Evolutionary conservation across 2,797 vertebrate genomes (phyloP), one percentile per base, ranked within the genome.

Genomic region (Clarias fuscus): DNA sequence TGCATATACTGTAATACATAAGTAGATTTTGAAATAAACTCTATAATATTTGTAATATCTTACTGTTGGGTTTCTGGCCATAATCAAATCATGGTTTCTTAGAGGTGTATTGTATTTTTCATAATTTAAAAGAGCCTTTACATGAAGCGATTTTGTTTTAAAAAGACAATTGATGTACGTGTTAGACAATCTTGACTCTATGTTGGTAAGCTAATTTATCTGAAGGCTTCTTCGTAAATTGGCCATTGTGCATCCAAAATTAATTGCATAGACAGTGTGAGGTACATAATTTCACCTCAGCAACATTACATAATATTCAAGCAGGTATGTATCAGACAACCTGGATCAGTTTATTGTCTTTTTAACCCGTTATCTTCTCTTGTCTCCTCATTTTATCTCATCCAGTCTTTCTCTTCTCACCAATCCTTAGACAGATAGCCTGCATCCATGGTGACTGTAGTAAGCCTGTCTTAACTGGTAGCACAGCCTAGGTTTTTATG

Each of bases 401-500:
- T 58, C 72, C 6, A 1, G n/a, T 56, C 48, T 76, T 76, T 56
- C 75, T 27, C 7, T 56, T 14, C n/a, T 76, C 15, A 30, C n/a
- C 18, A 56, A 53, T 77, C 27, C 53, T 20, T 4, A 77, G 7
- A 59, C 27, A 37, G 56, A 59, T 76, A 56, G 58, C 4, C 56
- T 77, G 73, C 73, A 58, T 58, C 17, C 53, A 77, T 18, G 14
- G 15, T 17, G 15, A 77, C 73, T 76, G 14, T 8, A 56, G 13
- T 76, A 53, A 48, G 4, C 18, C 24, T n/a, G 43, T 53, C 71
- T 53, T 73, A 7, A 76, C 24, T 1, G 15, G 73, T 76, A 77
- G 53, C 73, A 76, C 72, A 48, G 53, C 48, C 73, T 76, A 76
- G n/a, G 30, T 76, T 78, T 78, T 61, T 37, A 78, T 5, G 22